Conservation (phyloP, 2,797 vertebrate species). For the Anguilla obscura region DNA sequence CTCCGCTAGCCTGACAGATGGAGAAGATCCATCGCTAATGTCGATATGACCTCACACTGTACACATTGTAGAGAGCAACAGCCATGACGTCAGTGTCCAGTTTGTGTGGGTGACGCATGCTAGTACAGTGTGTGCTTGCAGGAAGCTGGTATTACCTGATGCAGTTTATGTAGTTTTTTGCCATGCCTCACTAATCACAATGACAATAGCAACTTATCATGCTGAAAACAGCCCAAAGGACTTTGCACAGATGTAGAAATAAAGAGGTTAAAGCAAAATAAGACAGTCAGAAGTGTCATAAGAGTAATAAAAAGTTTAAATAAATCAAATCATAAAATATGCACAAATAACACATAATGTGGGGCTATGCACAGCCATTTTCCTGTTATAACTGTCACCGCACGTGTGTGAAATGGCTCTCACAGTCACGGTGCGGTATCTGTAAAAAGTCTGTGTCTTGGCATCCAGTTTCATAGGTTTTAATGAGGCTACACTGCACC, state of each 20-base stretch:
- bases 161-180: neutral
- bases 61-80: neutral
- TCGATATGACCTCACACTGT: neutral
- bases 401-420: neutral
- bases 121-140: neutral
- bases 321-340: no score
- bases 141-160: constrained; percentile 5
- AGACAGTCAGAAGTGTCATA: neutral
- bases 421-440: neutral
- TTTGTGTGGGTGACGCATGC: neutral
- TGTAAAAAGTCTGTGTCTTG: neutral
- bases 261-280: neutral
- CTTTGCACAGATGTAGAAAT: no score
- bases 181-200: neutral
- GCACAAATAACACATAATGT: neutral
- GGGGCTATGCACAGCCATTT: neutral
- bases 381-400: neutral
- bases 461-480: neutral
- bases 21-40: neutral
- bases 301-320: neutral
- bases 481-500: neutral
- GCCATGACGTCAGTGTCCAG: neutral
- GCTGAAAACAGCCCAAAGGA: no score
- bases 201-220: no score
- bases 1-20: neutral